phyloP scores from a whole-genome alignment of 92 coral and sea anemone species.

The Palythoa caribaeorum region DNA sequence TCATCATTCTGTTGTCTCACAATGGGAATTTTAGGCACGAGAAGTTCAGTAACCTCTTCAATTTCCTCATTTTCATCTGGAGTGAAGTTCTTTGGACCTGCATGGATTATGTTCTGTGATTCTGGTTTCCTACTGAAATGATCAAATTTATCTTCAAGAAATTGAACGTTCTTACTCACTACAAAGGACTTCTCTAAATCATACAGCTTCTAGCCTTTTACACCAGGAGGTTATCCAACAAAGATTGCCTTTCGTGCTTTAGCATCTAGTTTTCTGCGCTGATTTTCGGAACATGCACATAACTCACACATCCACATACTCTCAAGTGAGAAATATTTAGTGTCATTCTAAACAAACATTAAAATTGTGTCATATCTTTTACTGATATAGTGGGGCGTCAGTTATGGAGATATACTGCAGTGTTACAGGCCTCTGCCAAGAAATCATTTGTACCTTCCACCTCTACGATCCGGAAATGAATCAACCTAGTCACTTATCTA shows the following conservation, averaged over 20 bases:
- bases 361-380: constrained; percentile 58
- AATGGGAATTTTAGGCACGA: not conserved
- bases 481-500: too few species aligned
- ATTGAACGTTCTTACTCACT: constrained; percentile 42
- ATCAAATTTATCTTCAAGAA: constrained; percentile 56
- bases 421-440: not conserved
- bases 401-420: constrained; percentile 40
- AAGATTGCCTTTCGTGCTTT: constrained; percentile 31
- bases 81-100: not conserved
- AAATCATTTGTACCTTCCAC: too few species aligned
- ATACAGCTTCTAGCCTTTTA: constrained; percentile 51
- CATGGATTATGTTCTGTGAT: not conserved
- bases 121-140: constrained; percentile 26
- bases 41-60: not conserved
- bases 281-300: constrained; percentile 44
- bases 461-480: too few species aligned
- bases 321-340: constrained; percentile 59
- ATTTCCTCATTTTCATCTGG: not conserved
- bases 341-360: constrained; percentile 55
- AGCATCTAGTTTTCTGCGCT: constrained; percentile 19
- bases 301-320: constrained; percentile 62
- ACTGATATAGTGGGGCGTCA: constrained; percentile 60
- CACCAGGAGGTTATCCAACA: constrained; percentile 56
- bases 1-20: not conserved
- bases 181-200: constrained; percentile 44